Conservation (phyloP, 1,140 invertebrate species). For the Drosophila hydei region DNA sequence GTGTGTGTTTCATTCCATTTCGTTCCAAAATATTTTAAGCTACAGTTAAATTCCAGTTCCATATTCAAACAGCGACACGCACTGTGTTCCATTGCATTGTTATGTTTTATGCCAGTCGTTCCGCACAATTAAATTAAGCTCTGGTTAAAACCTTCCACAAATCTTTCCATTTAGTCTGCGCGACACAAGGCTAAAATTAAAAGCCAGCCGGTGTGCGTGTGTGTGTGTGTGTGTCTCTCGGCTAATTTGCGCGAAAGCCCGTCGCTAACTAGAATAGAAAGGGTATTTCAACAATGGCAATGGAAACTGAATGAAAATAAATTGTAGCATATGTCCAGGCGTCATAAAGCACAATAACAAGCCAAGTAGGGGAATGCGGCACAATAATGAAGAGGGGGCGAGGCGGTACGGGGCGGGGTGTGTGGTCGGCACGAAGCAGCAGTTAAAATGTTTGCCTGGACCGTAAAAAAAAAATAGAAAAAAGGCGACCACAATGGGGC, state of each 20-base stretch:
- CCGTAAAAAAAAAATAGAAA: background rate
- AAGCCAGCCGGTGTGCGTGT: background rate
- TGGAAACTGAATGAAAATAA: constrained; percentile 59
- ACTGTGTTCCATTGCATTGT: background rate
- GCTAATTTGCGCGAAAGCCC: constrained; percentile 4
- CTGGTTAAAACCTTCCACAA: constrained; percentile 15
- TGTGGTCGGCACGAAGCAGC: background rate
- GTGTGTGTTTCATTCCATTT: background rate
- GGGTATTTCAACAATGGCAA: constrained; percentile 8
- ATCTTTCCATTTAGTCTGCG: constrained; percentile 10
- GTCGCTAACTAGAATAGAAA: background rate
- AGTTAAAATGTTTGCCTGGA: background rate
- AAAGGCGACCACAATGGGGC: constrained; percentile 22
- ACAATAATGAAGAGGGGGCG: background rate
- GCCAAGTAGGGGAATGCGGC: background rate
- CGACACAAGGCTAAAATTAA: constrained; percentile 11
- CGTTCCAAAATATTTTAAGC: too few species aligned
- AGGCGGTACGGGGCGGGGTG: background rate
- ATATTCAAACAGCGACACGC: background rate
- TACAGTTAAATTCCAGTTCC: background rate
- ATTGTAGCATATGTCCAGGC: constrained; percentile 65
- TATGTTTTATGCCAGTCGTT: background rate
- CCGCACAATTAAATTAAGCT: constrained; percentile 10
- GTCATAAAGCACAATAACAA: constrained; percentile 65
- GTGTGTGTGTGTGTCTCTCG: background rate